Evolutionary conservation across 2,797 vertebrate species (phyloP).

Genomic region (Semaprochilodus insignis): DNA sequence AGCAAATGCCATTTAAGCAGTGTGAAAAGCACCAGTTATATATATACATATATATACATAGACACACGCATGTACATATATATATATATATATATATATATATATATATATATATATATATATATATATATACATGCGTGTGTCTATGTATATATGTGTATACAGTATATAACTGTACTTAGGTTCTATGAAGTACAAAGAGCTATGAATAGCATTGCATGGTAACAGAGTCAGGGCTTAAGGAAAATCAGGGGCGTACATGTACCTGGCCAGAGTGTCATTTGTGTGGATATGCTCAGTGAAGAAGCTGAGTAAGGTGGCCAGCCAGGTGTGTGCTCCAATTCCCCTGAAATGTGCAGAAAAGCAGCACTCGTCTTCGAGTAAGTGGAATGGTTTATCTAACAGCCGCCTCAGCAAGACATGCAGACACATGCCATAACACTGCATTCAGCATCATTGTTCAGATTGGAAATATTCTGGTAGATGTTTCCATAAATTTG

Average conservation of each 20-base stretch:
- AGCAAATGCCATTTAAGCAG: background rate
- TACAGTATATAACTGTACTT: background rate
- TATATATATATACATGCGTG: too few relatives aligned
- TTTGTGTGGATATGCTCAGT: constrained; percentile 38
- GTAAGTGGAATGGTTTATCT: constrained; percentile 54
- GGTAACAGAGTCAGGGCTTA: background rate
- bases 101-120: too few relatives aligned
- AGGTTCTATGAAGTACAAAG: constrained; percentile 9
- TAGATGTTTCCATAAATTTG: background rate
- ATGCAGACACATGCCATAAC: background rate
- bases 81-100: background rate
- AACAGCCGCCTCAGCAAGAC: constrained; percentile 33
- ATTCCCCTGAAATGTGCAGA: constrained; percentile 53
- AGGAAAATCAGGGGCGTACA: constrained; percentile 22
- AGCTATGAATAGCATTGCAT: constrained; percentile 25
- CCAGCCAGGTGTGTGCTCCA: constrained; percentile 52
- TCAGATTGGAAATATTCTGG: background rate
- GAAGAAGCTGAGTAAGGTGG: constrained; percentile 51
- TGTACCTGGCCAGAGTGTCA: constrained; percentile 42
- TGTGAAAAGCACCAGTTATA: constrained; percentile 1
- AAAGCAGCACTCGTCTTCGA: constrained; percentile 41
- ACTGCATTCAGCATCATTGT: background rate
- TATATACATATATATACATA: background rate
- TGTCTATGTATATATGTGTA: background rate
- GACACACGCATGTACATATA: too few relatives aligned